Evolutionary conservation across 2,113 vertebrate genomes (phyloP).

Genomic region (Rhea americana): DNA sequence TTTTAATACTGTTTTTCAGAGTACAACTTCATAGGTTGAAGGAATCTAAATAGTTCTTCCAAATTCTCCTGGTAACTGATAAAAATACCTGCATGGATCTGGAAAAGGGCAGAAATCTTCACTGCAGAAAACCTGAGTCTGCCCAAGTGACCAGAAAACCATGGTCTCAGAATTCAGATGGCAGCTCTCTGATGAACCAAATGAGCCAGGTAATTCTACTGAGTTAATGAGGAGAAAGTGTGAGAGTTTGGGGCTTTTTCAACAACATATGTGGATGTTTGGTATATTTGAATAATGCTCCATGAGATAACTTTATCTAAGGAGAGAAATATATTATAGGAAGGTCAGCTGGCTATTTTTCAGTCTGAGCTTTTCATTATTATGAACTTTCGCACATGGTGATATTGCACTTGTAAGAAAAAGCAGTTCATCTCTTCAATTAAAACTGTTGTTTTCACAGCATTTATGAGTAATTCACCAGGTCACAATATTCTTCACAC

Average conservation of each 20-base stretch:
- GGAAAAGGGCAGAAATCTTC: neutral
- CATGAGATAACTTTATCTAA: slow-evolving; percentile 4
- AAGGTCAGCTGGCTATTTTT: neutral
- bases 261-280: neutral
- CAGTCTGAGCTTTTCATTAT: neutral
- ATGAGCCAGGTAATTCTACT: neutral
- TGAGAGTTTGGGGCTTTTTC: neutral
- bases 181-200: neutral
- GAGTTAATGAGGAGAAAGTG: neutral
- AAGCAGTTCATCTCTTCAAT: neutral
- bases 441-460: neutral
- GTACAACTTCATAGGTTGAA: neutral
- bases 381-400: slow-evolving; percentile 1
- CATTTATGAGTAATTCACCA: slow-evolving; percentile 20
- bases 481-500: neutral
- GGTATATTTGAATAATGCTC: neutral
- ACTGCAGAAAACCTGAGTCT: neutral
- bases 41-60: neutral
- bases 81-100: neutral
- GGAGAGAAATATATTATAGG: neutral
- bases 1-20: neutral
- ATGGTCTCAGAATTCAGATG: neutral
- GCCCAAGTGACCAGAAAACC: neutral
- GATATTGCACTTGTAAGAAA: neutral
- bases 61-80: neutral